These are phyloP conservation scores for Ptiloglossa arizonensis DNA, from an alignment of 1,140 invertebrate species.

Conservation along the genomic window DNA sequence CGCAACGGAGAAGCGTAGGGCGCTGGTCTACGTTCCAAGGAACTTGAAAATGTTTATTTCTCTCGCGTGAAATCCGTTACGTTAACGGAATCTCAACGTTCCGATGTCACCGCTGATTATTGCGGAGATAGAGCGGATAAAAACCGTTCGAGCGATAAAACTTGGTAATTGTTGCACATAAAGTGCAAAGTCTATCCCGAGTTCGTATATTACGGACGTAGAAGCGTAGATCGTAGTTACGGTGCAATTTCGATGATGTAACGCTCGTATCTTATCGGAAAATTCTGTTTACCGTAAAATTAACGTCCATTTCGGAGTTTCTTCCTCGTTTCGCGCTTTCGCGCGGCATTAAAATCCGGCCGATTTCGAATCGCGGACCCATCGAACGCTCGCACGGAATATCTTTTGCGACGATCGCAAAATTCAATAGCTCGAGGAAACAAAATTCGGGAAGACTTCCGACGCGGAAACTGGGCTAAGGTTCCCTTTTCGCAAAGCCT, in stretches of 20 bases:
- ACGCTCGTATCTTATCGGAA: conserved; percentile 31
- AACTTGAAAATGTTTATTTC: conserved; percentile 1
- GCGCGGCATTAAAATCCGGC: too few species aligned
- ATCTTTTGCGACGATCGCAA: too few species aligned
- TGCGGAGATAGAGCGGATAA: not conserved
- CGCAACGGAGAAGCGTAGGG: not conserved
- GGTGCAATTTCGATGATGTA: conserved; percentile 40
- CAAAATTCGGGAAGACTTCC: too few species aligned
- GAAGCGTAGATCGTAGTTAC: conserved; percentile 3
- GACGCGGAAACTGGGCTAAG: not conserved
- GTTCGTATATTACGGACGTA: not conserved
- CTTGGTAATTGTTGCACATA: conserved; percentile 1
- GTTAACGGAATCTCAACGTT: not conserved
- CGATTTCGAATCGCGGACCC: too few species aligned
- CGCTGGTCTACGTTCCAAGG: not conserved
- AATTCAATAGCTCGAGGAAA: too few species aligned
- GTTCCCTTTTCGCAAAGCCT: not conserved
- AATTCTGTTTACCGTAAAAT: conserved; percentile 11
- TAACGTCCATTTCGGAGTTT: not conserved
- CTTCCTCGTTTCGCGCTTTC: not conserved
- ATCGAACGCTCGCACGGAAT: not conserved
- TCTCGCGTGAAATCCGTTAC: not conserved
- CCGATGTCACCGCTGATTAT: not conserved
- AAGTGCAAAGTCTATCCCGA: conserved; percentile 25
- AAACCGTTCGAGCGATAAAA: not conserved